Conservation (phyloP, 2,797 vertebrate genomes). For the Oryzias dopingdopingensis region DNA sequence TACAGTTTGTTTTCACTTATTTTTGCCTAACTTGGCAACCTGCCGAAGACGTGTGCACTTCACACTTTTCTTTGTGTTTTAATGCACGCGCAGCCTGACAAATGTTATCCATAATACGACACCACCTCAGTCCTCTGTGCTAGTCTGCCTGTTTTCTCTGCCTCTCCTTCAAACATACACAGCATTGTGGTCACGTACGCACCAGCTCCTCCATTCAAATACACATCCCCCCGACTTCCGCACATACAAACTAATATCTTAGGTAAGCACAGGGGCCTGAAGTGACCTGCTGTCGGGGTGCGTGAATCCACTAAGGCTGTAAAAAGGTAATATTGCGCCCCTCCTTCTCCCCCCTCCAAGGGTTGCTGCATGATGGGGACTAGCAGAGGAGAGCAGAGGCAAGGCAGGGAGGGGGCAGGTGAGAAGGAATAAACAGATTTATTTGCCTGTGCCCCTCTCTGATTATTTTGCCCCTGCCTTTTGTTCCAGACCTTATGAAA, state of each 20-base stretch:
- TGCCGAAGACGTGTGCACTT: background rate
- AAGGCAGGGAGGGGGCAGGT: slow-evolving; percentile 51
- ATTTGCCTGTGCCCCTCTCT: slow-evolving; percentile 83
- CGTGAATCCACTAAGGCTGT: slow-evolving; percentile 70
- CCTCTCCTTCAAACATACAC: slow-evolving; percentile 55
- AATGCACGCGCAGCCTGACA: slow-evolving; percentile 2
- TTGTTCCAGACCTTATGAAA: slow-evolving; percentile 90
- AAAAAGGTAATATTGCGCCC: slow-evolving; percentile 72
- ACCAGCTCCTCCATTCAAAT: slow-evolving; percentile 61
- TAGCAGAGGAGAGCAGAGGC: slow-evolving; percentile 52
- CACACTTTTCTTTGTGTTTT: slow-evolving; percentile 6
- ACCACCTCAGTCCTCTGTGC: slow-evolving; percentile 34
- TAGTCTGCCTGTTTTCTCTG: slow-evolving; percentile 44
- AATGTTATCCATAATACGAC: slow-evolving; percentile 46
- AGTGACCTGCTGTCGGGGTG: slow-evolving; percentile 71
- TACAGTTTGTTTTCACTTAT: too few relatives aligned
- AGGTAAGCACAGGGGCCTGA: slow-evolving; percentile 73
- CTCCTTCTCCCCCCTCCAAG: slow-evolving; percentile 55
- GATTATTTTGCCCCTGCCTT: slow-evolving; percentile 80
- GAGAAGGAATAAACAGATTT: slow-evolving; percentile 85
- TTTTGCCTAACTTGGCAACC: too few relatives aligned
- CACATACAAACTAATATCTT: slow-evolving; percentile 78
- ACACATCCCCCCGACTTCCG: slow-evolving; percentile 67
- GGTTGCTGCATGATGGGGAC: slow-evolving; percentile 60
- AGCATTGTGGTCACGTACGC: slow-evolving; percentile 44